phyloP scores from a whole-genome alignment of 1,140 invertebrate genomes.

The Lepidurus apus region DNA sequence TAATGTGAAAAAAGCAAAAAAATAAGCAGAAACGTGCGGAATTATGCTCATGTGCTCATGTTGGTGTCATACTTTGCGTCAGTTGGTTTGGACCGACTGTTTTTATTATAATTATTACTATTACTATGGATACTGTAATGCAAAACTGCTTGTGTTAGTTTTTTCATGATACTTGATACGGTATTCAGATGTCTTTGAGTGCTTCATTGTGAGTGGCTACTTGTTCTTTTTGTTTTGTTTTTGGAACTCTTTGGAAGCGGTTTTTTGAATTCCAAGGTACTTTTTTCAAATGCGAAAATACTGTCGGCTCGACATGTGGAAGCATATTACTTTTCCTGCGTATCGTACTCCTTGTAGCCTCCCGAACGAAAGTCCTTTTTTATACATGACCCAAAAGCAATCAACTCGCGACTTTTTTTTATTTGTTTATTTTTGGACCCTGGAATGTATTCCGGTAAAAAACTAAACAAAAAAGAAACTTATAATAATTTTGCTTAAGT shows the following conservation, averaged over 20 bases:
- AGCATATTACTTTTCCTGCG: constrained; percentile 13
- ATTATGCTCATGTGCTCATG: constrained; percentile 18
- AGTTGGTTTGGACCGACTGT: neutral
- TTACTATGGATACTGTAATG: neutral
- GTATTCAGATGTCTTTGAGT: constrained; percentile 14
- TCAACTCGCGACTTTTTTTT: neutral
- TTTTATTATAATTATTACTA: neutral
- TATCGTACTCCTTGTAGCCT: constrained; percentile 12
- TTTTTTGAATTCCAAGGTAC: constrained; percentile 1
- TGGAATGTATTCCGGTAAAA: neutral
- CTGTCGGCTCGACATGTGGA: neutral
- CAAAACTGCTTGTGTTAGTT: neutral
- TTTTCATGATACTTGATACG: constrained; percentile 8
- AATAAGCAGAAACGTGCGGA: neutral
- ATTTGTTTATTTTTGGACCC: neutral
- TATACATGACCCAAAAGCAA: neutral
- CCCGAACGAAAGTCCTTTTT: neutral
- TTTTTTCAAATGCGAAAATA: neutral
- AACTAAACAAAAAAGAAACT: neutral
- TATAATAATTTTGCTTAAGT: constrained; percentile 15
- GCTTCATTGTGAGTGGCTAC: constrained; percentile 13
- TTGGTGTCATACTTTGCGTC: constrained; percentile 10
- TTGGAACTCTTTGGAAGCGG: neutral
- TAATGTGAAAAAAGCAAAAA: neutral
- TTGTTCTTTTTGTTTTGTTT: neutral